Evolutionary conservation across 2,113 vertebrate genomes (phyloP).

Genomic region (Vidua chalybeata): DNA sequence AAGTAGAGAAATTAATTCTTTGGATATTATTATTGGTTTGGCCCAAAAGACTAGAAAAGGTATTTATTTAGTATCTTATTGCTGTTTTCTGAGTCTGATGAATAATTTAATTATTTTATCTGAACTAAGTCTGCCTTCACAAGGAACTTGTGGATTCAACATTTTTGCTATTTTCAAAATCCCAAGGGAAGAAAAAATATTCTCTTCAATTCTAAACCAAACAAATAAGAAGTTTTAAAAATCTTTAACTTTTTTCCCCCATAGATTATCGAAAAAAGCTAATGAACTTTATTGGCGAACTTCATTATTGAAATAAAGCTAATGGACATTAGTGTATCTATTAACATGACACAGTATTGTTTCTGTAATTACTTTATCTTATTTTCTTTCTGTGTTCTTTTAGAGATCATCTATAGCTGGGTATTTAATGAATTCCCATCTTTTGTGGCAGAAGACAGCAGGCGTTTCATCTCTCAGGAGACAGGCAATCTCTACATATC

Average conservation of each 20-base stretch:
- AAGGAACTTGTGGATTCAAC: neutral
- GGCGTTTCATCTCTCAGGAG: conserved; percentile 95
- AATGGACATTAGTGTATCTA: neutral
- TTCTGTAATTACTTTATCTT: neutral
- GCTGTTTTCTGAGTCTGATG: neutral
- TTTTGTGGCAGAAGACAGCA: conserved; percentile 94
- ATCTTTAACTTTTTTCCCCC: neutral
- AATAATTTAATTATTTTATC: neutral
- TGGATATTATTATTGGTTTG: neutral
- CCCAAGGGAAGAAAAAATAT: neutral
- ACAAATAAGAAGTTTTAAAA: neutral
- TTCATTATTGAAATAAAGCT: neutral
- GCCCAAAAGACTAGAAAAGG: neutral
- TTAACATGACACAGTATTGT: neutral
- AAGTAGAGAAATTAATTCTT: neutral
- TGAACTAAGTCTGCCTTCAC: neutral
- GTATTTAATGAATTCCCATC: conserved; percentile 97
- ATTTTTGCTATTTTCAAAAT: neutral
- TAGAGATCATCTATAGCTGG: conserved; percentile 97
- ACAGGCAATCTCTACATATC: conserved; percentile 97
- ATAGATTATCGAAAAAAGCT: neutral
- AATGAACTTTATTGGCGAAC: neutral
- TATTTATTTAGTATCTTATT: neutral
- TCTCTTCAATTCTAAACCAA: neutral
- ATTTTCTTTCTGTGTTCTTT: conserved; percentile 1